Percentiles rank a stretch among this genome's conserved stretches.
phyloP scores from a whole-genome alignment of 2,888 invertebrate genomes.

The Drosophila maculinotata region DNA sequence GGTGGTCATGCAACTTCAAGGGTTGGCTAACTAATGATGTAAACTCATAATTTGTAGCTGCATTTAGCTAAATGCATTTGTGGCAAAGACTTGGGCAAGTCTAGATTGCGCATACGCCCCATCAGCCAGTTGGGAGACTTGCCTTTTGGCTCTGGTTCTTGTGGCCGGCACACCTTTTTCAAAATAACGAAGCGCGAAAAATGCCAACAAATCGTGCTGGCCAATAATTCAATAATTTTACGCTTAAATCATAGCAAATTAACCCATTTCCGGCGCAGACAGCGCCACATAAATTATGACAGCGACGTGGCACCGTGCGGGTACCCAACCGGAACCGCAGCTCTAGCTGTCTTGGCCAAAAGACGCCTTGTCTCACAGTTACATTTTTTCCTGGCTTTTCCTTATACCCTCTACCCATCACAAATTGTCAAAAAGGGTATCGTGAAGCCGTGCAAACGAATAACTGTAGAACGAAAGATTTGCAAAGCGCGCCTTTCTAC shows the following conservation, averaged over 20 bases:
- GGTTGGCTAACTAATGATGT: constrained; percentile 34
- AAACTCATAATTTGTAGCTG: constrained; percentile 43
- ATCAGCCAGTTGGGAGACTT: neutral
- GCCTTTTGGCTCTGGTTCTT: too few species aligned
- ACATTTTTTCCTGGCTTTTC: constrained; percentile 2
- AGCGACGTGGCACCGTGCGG: constrained; percentile 50
- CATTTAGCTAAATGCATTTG: constrained; percentile 67
- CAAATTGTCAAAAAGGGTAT: too few species aligned
- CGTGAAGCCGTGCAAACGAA: too few species aligned
- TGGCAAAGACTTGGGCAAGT: constrained; percentile 4
- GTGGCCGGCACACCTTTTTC: constrained; percentile 63
- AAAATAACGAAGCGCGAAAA: constrained; percentile 56
- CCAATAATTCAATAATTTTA: constrained; percentile 82
- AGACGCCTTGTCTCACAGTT: constrained; percentile 11
- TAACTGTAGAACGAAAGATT: too few species aligned
- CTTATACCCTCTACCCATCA: neutral
- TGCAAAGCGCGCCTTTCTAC: too few species aligned
- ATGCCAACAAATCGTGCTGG: constrained; percentile 59
- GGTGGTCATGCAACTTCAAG: constrained; percentile 52
- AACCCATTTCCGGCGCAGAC: constrained; percentile 82
- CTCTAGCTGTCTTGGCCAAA: constrained; percentile 21
- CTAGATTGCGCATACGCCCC: constrained; percentile 53
- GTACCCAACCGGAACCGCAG: constrained; percentile 27
- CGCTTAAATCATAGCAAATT: constrained; percentile 82
- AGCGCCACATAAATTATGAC: constrained; percentile 80